Percentiles rank a stretch among this genome's conserved stretches.
These are phyloP conservation scores for Brachylomia viminalis DNA, from an alignment of 2,888 invertebrate species.

Conservation along the genomic window DNA sequence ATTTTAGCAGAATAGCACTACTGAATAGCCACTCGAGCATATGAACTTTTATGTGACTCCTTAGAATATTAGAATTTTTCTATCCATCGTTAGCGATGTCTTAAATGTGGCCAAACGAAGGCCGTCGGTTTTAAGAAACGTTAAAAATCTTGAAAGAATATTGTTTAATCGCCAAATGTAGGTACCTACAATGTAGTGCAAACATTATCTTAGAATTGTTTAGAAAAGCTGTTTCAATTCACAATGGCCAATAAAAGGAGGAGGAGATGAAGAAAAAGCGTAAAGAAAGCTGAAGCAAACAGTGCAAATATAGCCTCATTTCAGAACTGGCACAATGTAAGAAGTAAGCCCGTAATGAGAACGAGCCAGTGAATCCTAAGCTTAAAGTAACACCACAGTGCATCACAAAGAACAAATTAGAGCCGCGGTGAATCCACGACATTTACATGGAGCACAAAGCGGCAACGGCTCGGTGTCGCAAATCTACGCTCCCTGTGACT, in stretches of 20 bases:
- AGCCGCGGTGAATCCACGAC: conserved; percentile 35
- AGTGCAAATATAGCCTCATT: conserved; percentile 38
- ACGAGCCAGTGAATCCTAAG: conserved; percentile 43
- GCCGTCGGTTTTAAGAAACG: neutral
- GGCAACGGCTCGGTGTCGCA: conserved; percentile 40
- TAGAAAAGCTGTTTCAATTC: neutral
- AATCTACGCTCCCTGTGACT: conserved; percentile 58
- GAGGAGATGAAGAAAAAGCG: conserved; percentile 20
- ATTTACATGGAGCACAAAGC: conserved; percentile 56
- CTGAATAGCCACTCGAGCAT: neutral
- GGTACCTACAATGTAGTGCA: neutral
- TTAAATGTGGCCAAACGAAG: neutral
- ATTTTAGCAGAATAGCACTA: no score
- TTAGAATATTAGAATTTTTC: neutral
- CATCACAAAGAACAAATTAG: conserved; percentile 60
- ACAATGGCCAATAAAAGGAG: neutral
- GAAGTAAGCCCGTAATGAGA: conserved; percentile 48
- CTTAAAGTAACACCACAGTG: conserved; percentile 48
- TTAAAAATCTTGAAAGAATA: neutral
- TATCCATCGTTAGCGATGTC: neutral
- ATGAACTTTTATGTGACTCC: neutral
- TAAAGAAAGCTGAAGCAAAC: conserved; percentile 13
- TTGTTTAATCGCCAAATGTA: neutral
- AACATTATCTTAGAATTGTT: neutral
- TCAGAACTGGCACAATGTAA: conserved; percentile 38